phyloP scores from a whole-genome alignment of 2,888 invertebrate genomes.

The Artemia sinica region DNA sequence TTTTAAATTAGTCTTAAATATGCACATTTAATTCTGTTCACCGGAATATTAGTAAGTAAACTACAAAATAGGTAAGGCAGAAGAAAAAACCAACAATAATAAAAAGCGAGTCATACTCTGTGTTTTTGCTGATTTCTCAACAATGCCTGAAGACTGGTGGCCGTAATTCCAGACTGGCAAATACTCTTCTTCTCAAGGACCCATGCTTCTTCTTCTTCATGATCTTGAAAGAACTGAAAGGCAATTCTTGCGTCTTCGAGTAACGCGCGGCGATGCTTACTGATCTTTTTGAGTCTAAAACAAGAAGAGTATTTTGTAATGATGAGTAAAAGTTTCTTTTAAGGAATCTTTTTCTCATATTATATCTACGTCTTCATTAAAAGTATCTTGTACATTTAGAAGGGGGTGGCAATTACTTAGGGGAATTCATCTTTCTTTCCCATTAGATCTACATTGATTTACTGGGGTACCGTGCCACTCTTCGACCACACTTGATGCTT shows the following conservation, averaged over 20 bases:
- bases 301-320: neutral
- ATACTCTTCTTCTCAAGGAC: constrained; percentile 81
- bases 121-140: constrained; percentile 79
- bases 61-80: too few species aligned
- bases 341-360: too few species aligned
- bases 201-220: constrained; percentile 96
- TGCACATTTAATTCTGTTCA: too few species aligned
- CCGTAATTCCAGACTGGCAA: constrained; percentile 76
- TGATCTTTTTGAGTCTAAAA: constrained; percentile 45
- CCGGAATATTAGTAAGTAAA: too few species aligned
- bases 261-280: constrained; percentile 56
- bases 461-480: too few species aligned
- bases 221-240: constrained; percentile 87
- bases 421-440: too few species aligned
- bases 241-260: constrained; percentile 82
- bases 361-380: constrained; percentile 13
- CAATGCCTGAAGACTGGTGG: constrained; percentile 79
- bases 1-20: too few species aligned
- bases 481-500: too few species aligned
- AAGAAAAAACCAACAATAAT: too few species aligned
- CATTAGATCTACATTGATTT: too few species aligned
- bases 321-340: neutral
- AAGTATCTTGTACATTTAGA: neutral
- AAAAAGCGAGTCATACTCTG: constrained; percentile 40
- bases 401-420: too few species aligned